These are phyloP conservation scores for Montipora capitata DNA, from an alignment of 92 coral and sea anemone species.

Conservation along the genomic window DNA sequence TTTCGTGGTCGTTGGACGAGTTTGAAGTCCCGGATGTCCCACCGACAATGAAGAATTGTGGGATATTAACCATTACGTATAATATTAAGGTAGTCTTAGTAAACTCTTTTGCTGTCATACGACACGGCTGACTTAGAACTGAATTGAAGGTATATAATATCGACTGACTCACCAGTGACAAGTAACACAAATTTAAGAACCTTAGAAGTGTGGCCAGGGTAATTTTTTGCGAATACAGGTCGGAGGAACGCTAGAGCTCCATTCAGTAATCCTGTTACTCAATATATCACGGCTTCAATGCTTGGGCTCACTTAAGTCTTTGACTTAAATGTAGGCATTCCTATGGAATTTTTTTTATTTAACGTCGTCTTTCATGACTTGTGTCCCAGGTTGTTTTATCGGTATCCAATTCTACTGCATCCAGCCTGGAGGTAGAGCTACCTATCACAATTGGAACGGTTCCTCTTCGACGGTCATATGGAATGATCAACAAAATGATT, in stretches of 20 bases:
- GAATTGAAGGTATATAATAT: constrained; percentile 19
- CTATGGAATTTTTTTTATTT: no score
- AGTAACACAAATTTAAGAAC: background rate
- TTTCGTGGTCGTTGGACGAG: constrained; percentile 80
- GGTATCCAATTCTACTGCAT: constrained; percentile 13
- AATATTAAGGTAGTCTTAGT: constrained; percentile 80
- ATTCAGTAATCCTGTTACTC: no score
- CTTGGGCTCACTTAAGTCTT: no score
- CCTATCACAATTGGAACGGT: constrained; percentile 87
- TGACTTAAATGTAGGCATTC: no score
- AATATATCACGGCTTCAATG: no score
- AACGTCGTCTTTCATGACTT: background rate
- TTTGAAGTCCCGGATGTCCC: constrained; percentile 92
- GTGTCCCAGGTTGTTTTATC: constrained; percentile 16
- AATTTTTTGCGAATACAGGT: background rate
- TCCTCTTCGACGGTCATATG: constrained; percentile 84
- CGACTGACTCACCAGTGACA: background rate
- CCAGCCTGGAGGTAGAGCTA: constrained; percentile 80
- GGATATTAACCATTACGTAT: constrained; percentile 86
- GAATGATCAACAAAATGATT: constrained; percentile 79
- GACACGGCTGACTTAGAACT: constrained; percentile 33
- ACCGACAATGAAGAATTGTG: constrained; percentile 91
- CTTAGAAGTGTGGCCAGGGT: background rate
- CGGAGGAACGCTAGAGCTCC: no score
- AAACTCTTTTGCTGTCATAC: background rate